Conservation (phyloP, 2,888 invertebrate species). For the Cerastoderma edule region DNA sequence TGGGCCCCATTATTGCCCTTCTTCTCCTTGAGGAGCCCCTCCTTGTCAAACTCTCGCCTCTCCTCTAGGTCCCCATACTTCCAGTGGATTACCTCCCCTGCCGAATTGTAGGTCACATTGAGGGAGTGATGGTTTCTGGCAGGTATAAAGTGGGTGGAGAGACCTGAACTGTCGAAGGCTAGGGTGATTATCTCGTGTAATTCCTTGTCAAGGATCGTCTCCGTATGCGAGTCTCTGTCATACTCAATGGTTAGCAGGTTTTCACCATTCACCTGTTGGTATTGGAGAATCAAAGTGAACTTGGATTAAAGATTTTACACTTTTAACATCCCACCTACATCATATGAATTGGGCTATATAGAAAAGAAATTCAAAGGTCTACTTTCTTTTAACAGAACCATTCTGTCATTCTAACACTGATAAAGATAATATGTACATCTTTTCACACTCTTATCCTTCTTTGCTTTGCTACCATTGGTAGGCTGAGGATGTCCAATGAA, state of each 20-base stretch:
- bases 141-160: conserved; percentile 87
- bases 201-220: conserved; percentile 94
- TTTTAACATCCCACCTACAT: no score
- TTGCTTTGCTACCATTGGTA: no score
- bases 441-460: no score
- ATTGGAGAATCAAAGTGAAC: no score
- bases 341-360: no score
- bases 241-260: conserved; percentile 95
- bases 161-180: conserved; percentile 94
- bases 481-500: no score
- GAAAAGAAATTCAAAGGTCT: no score
- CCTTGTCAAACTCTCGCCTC: conserved; percentile 93
- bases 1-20: conserved; percentile 95
- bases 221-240: conserved; percentile 94
- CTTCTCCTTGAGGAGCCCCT: conserved; percentile 93
- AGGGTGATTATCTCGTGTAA: conserved; percentile 93
- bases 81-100: conserved; percentile 95
- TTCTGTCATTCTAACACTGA: no score
- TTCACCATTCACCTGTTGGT: conserved; percentile 93
- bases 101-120: conserved; percentile 93
- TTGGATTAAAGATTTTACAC: no score
- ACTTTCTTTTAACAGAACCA: no score
- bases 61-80: conserved; percentile 96
- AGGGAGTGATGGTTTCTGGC: conserved; percentile 83
- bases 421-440: no score